Conservation (phyloP, 2,113 vertebrate genomes). For the Sporophila hypoxantha region DNA sequence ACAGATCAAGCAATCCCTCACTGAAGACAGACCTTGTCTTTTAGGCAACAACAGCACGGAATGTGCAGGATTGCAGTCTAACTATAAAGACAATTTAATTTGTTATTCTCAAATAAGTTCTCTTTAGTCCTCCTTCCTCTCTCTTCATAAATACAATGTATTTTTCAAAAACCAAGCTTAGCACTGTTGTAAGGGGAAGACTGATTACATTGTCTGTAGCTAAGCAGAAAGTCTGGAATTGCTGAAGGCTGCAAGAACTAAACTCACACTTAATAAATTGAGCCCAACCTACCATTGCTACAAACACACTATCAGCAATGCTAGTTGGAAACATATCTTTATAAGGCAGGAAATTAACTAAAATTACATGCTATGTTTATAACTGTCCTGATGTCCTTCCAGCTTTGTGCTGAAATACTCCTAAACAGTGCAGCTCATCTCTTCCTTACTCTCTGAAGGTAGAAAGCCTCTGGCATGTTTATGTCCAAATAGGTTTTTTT, state of each 20-base stretch:
- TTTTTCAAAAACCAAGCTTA: background rate
- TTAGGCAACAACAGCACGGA: background rate
- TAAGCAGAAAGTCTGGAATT: background rate
- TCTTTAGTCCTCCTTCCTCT: background rate
- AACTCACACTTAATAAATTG: background rate
- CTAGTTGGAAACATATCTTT: background rate
- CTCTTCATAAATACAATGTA: background rate
- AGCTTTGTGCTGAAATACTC: background rate
- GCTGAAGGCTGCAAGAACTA: background rate
- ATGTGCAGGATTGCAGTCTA: background rate
- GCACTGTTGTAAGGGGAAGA: background rate
- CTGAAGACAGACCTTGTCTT: background rate
- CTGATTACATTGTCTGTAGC: background rate
- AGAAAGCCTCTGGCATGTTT: background rate
- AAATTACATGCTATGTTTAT: background rate
- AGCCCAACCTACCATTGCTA: background rate
- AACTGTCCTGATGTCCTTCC: background rate
- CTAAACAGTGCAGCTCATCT: background rate
- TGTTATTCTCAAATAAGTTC: background rate
- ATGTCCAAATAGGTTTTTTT: accelerated
- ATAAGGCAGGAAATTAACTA: background rate
- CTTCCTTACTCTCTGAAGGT: background rate
- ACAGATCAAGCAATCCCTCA: too few relatives aligned
- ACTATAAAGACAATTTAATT: conserved; percentile 10
- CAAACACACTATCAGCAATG: background rate